Evolutionary conservation across 2,113 vertebrate genomes (phyloP).

Genomic region (Gulo gulo): DNA sequence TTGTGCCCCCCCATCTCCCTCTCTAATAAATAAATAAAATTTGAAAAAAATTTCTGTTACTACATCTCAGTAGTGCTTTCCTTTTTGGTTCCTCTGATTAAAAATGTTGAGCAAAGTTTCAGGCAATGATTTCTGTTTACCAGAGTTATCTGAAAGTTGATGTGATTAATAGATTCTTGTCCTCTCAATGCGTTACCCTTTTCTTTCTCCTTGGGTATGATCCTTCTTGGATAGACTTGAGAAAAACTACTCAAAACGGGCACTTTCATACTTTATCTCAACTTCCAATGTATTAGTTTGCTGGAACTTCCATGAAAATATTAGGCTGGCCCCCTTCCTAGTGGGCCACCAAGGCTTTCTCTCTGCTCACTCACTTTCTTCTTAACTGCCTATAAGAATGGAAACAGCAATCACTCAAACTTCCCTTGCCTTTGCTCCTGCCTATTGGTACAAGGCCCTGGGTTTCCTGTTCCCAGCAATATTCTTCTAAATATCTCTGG

Average conservation of each 20-base stretch:
- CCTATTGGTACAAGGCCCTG: neutral
- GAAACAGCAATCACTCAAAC: neutral
- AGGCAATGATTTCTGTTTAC: neutral
- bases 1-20: neutral
- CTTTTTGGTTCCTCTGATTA: neutral
- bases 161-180: neutral
- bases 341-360: neutral
- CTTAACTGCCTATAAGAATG: neutral
- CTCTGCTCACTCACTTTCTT: neutral
- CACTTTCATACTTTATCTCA: neutral
- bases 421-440: neutral
- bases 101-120: constrained; percentile 20
- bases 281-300: neutral
- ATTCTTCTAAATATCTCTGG: neutral
- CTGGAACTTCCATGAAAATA: neutral
- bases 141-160: neutral
- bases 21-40: neutral
- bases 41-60: neutral
- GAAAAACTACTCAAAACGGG: neutral
- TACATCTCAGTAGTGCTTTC: neutral
- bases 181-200: neutral
- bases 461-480: neutral
- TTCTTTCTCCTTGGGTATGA: neutral
- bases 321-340: neutral
- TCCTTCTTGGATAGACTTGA: neutral